Evolutionary conservation across 2,113 vertebrate species (phyloP), one percentile per base, ranked within the genome.

Genomic region (Phylloscopus trochilus): DNA sequence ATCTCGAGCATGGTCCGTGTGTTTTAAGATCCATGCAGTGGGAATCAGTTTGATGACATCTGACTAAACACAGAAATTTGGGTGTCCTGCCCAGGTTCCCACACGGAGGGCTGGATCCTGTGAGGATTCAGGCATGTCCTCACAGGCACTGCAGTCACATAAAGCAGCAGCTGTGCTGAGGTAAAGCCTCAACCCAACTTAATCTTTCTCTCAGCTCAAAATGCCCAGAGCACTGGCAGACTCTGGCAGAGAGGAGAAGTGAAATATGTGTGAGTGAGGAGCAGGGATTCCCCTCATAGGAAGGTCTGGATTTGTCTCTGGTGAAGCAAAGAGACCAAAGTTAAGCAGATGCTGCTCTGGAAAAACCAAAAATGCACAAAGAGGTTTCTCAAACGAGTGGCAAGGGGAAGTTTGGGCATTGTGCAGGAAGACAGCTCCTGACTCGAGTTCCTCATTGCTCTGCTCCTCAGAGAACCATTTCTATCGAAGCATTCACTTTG

Each of bases 401-500:
- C 28, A 75, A 39, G 46, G 21, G 6, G 51, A 91, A 9, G 8
- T 47, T 75, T 78, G 75, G n/a, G 39, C 0, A 1, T 7, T 63
- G 17, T 46, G 31, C 23, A 63, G 56, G 47, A 85, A 78, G 8
- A 12, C 10, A 44, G 51, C 11, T 52, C 53, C 49, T 37, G 26
- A 33, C 19, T 62, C 2, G 0, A 3, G 7, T 35, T 70, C 13
- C 37, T 67, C 17, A 16, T 13, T 66, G 28, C 37, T 69, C 14
- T 86, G 31, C 10, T 86, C 46, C 41, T 73, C 44, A 24, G 33
- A 21, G 31, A 83, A 35, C 18, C 16, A 28, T 22, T 78, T 74
- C 24, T 49, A 8, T 46, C 0, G 0, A 69, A 60, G 14, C 5
- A 46, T 39, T 60, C 8, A 11, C 24, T 49, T 64, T 47, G 18